Percentiles rank a stretch among this genome's conserved stretches.
phyloP scores from a whole-genome alignment of 2,113 vertebrate genomes.

The Equus quagga region DNA sequence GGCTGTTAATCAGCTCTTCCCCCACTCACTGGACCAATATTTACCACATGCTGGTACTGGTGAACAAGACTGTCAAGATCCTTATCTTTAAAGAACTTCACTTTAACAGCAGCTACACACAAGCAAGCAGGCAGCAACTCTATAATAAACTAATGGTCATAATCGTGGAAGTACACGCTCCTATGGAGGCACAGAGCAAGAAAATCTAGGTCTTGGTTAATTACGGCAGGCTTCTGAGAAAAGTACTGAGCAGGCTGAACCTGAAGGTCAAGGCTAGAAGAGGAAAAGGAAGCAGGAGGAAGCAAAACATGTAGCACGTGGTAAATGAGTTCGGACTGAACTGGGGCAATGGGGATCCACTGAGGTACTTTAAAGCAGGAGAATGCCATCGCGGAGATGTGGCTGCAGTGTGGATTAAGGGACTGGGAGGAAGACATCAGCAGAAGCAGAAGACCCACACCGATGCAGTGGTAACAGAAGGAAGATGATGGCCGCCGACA shows the following conservation, averaged over 20 bases:
- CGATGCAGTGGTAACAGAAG: accelerated
- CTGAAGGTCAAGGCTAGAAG: neutral
- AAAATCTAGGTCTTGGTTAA: too few species aligned
- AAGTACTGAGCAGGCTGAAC: neutral
- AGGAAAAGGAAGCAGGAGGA: neutral
- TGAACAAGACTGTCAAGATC: neutral
- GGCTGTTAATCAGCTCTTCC: neutral
- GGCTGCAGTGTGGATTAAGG: neutral
- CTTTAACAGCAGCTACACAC: neutral
- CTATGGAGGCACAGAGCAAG: neutral
- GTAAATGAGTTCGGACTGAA: neutral
- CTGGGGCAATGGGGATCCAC: neutral
- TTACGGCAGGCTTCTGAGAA: neutral
- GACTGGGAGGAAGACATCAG: neutral
- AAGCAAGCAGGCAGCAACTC: neutral
- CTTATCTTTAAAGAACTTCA: neutral
- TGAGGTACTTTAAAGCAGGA: neutral
- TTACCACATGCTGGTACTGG: neutral
- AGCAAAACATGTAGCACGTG: neutral
- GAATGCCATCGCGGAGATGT: neutral
- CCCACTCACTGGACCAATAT: neutral
- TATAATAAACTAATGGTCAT: too few species aligned
- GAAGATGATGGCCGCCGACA: neutral
- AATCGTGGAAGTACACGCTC: neutral
- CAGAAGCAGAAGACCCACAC: neutral